Base-by-base conservation (phyloP, 2,113 vertebrate genomes). In the Engystomops pustulosus region DNA sequence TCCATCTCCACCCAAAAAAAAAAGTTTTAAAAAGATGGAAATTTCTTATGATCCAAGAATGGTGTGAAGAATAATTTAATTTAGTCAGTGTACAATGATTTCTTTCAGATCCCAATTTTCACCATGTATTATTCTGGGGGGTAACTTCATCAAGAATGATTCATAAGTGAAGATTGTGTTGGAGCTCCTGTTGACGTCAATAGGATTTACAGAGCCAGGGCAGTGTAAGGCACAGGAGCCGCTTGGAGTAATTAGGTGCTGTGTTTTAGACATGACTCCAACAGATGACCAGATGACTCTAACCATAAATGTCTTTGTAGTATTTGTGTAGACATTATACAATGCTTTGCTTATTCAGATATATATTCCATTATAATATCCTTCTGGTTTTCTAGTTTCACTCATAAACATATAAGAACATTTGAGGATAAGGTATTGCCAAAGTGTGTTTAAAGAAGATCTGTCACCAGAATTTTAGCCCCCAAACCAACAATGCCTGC, bases 21-120 rank as follows among this genome's bases (percentile, higher is more conserved):
- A 49, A 45, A 79, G 36, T 45, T 32, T 68, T 30, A 23, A 41
- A 69, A 58, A n/a, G 30, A 67, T 67, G 44, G 44, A 68, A 76
- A 76, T 14, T 32, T 38, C 6, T 68, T 36, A 83, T 18, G 58
- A 34, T 76, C 55, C 44, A 34, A 51, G 44, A 70, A 81, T 51
- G 47, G 32, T 53, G 65, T 81, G 49, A 81, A 81, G 62, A 53
- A 81, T 69, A 80, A 68, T 81, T 51, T 70, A 20, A 32, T 68
- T 67, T 34, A 32, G 4, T 20, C 4, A 2, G 11, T 68, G 44
- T 47, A 41, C 62, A 38, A 62, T 38, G 62, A 80, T 49, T 70
- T 34, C 32, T 58, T 60, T 78, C 34, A 78, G n/a, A 70, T 51
- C 20, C 18, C 30, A 68, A 53, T 51, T 49, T 81, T 81, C 62